Evolutionary conservation across 1,140 invertebrate species (phyloP).

Genomic region (Macrobrachium rosenbergii): DNA sequence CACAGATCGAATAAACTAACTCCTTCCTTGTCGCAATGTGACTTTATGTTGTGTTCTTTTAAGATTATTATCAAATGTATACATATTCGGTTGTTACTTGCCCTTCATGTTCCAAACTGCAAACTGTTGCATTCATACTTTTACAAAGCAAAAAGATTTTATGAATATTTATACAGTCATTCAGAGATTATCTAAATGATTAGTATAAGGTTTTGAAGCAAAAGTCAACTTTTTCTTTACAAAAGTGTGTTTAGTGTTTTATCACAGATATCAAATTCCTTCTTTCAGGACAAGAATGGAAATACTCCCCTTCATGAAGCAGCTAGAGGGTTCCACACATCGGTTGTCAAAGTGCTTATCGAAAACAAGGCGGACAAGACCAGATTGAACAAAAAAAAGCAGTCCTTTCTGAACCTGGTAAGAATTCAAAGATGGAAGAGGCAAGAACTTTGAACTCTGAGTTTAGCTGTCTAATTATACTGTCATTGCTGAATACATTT

Average conservation of each 20-base stretch:
- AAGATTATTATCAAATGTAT: too few relatives aligned
- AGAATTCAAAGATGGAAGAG: not conserved
- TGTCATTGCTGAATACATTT: not conserved
- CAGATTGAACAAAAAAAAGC: conserved; percentile 60
- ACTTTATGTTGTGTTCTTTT: too few relatives aligned
- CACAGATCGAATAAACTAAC: too few relatives aligned
- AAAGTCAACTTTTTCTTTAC: not conserved
- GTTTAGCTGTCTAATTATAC: not conserved
- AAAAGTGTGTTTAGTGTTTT: not conserved
- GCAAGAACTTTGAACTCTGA: not conserved
- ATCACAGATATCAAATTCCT: not conserved
- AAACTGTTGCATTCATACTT: too few relatives aligned
- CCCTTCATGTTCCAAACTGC: too few relatives aligned
- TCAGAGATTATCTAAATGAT: too few relatives aligned
- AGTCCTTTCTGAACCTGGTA: conserved; percentile 59
- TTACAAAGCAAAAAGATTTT: too few relatives aligned
- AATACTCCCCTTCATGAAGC: conserved; percentile 64
- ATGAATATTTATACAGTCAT: too few relatives aligned
- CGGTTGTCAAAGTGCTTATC: conserved; percentile 54
- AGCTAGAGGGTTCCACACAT: conserved; percentile 55
- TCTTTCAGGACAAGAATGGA: conserved; percentile 58
- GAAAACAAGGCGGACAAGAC: conserved; percentile 59
- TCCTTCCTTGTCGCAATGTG: too few relatives aligned
- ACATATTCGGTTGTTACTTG: too few relatives aligned
- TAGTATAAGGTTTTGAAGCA: too few relatives aligned